These are phyloP conservation scores for Tuta absoluta DNA, from an alignment of 2,888 invertebrate genomes.

Conservation along the genomic window DNA sequence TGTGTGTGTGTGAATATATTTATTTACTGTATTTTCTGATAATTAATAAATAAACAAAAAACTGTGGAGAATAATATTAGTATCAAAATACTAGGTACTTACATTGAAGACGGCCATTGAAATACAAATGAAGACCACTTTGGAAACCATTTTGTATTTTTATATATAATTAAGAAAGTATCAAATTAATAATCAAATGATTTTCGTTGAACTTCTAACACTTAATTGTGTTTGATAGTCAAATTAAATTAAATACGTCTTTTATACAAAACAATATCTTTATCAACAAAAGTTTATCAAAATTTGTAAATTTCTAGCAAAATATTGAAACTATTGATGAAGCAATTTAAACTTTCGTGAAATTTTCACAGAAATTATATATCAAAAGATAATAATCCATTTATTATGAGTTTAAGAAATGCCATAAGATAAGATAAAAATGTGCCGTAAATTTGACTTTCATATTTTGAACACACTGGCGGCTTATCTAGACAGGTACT, in stretches of 20 bases:
- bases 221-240: not conserved
- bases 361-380: not conserved
- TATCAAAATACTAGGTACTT: too few species aligned
- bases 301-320: not conserved
- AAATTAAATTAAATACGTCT: not conserved
- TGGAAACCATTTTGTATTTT: conserved; percentile 35
- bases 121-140: conserved; percentile 33
- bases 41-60: too few species aligned
- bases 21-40: too few species aligned
- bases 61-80: too few species aligned
- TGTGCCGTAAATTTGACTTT: not conserved
- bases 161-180: conserved; percentile 7
- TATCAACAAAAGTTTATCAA: conserved; percentile 6
- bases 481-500: too few species aligned
- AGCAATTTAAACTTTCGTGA: not conserved
- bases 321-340: conserved; percentile 2
- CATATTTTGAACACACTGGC: too few species aligned
- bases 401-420: not conserved
- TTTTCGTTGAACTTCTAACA: not conserved
- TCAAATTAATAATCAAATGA: not conserved
- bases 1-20: too few species aligned
- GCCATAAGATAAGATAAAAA: not conserved
- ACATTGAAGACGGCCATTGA: conserved; percentile 36
- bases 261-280: not conserved
- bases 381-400: not conserved